Evolutionary conservation across 1,140 invertebrate genomes (phyloP).

Genomic region (Hirudo medicinalis): DNA sequence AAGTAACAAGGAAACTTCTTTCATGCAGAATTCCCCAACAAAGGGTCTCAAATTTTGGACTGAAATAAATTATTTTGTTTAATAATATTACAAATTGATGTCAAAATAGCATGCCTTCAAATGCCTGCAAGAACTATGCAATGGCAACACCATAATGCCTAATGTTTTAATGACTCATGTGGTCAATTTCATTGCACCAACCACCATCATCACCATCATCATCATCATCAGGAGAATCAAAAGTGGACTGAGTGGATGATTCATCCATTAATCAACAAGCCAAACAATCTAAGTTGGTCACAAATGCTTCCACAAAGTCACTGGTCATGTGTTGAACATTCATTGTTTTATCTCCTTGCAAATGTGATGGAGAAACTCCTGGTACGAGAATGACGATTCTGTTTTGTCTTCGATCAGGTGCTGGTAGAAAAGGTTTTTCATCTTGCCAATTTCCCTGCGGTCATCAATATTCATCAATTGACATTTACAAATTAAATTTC

Average conservation of each 20-base stretch:
- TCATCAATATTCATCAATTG: slow-evolving; percentile 5
- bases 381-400: slow-evolving; percentile 84
- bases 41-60: not conserved
- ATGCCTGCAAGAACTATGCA: too few species aligned
- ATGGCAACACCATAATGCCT: too few species aligned
- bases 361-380: slow-evolving; percentile 93
- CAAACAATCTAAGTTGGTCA: too few species aligned
- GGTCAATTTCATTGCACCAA: not conserved
- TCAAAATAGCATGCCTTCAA: not conserved
- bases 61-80: not conserved
- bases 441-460: slow-evolving; percentile 70
- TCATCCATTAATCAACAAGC: too few species aligned
- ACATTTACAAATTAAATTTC: not conserved
- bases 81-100: not conserved
- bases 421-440: slow-evolving; percentile 66
- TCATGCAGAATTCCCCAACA: not conserved
- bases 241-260: too few species aligned
- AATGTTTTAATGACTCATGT: too few species aligned
- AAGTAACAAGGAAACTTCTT: too few species aligned
- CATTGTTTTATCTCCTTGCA: slow-evolving; percentile 63
- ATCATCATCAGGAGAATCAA: not conserved
- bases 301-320: too few species aligned
- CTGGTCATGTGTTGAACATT: not conserved
- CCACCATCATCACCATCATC: not conserved
- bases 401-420: slow-evolving; percentile 82